Base-by-base conservation (phyloP, 2,797 vertebrate genomes). In the Cercopithecus neglectus region DNA sequence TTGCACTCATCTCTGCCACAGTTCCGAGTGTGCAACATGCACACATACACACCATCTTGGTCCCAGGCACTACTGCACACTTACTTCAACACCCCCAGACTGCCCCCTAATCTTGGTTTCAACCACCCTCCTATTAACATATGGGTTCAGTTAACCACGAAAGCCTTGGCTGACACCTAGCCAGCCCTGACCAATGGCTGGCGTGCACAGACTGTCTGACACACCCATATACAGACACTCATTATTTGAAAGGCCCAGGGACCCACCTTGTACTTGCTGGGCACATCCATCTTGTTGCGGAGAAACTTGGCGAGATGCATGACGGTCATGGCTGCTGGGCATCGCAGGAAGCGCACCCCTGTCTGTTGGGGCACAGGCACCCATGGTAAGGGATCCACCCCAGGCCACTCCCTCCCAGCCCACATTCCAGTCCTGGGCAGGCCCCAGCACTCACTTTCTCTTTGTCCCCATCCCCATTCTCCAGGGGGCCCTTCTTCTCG, bases 241-340 rank as follows among this genome's bases (percentile, higher is more conserved):
- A 1, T 22, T 1, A 22, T 76, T 19, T 13, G 26, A 44, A 72
- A 57, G 30, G 53, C 67, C 5, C 39, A 4, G 36, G 22, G 9
- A 19, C 98, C 96, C 97, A 99, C 99, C 98, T 98, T 98, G 98
- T 99, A 99, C 91, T 99, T 99, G 99, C 98, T 99, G 96, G 99
- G 99, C 28, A 99, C 99, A 0, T 99, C 99, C 99, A 99, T 99
- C 97, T 99, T 99, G 97, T 99, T 99, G 80, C 99, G 98, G 82
- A 99, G 98, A 95, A 99, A 99, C 96, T 99, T 99, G 89, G 99
- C 99, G 4, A 99, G 95, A 64, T 99, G 99, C 98, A 99, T 99
- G 83, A 99, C 98, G 0, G 99, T 99, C 99, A 99, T 99, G 33
- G 99, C 99, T 0, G 99, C 99, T 0, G 99, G 99, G 33, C 99